Evolutionary conservation across 2,113 vertebrate species (phyloP).

Genomic region (Eupsittula cactorum): DNA sequence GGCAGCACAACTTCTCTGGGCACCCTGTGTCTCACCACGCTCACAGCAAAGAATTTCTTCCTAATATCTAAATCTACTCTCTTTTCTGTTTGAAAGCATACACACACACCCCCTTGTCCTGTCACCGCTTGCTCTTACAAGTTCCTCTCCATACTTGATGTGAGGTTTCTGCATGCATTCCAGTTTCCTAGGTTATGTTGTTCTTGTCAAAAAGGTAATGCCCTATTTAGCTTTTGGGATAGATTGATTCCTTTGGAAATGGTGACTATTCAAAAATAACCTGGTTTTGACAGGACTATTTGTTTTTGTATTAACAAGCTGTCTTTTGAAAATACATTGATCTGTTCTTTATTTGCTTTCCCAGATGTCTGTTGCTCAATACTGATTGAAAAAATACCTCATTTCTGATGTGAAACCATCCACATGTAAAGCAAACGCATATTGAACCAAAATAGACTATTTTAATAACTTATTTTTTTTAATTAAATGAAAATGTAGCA

Average conservation of each 20-base stretch:
- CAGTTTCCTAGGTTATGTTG: not conserved
- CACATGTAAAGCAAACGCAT: not conserved
- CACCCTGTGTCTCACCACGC: not conserved
- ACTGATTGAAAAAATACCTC: not conserved
- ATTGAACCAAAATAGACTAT: not conserved
- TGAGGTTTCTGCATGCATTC: not conserved
- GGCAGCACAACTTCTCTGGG: not conserved
- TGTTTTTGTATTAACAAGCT: not conserved
- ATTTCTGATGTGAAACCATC: slow-evolving; percentile 2
- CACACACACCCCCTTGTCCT: not conserved
- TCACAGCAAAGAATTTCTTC: not conserved
- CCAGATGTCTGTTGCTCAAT: not conserved
- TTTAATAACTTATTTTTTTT: slow-evolving; percentile 42
- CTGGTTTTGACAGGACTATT: not conserved
- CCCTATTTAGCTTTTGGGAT: not conserved
- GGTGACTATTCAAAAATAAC: not conserved
- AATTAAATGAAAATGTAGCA: slow-evolving; percentile 45
- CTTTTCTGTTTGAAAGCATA: not conserved
- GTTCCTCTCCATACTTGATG: not conserved
- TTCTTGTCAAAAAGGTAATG: not conserved
- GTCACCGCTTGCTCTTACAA: not conserved
- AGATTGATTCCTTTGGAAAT: not conserved
- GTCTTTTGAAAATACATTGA: not conserved
- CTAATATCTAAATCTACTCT: not conserved
- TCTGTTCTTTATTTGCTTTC: not conserved